Base-by-base conservation (phyloP, 2,797 vertebrate species). In the Hippocampus kuda region DNA sequence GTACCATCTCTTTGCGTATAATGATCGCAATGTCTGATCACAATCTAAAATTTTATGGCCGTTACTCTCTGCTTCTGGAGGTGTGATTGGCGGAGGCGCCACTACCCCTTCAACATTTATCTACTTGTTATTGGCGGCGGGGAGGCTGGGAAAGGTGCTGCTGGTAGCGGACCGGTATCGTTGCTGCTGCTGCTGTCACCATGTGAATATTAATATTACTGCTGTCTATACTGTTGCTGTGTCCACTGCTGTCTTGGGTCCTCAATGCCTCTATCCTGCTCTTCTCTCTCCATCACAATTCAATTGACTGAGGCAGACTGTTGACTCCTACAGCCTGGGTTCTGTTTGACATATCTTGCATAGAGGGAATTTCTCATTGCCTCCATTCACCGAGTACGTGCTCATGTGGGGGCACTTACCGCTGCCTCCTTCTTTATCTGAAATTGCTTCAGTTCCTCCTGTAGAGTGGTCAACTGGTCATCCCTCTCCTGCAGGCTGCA, bases 401-500 rank as follows among this genome's bases (percentile, higher is more conserved):
- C 5, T 34, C 34, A 34, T 34, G 34, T 6, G 34, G 34, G 34
- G 34, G 34, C 34, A 84, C 86, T 81, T 73, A 89, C 83, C 2
- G 81, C 75, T 65, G 76, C 74, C 80, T 79, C 82, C 71, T 83
- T 86, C 72, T 84, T 86, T 38, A 44, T 64, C 68, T 83, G 82
- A 63, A 89, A 75, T 42, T 84, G 82, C 70, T 86, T 85, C 72
- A 91, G 72, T 68, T 91, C 81, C 42, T 86, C 82, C 0, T 89
- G 79, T 68, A 88, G 83, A 0, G 72, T 15, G 22, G 49, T 79
- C 65, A 89, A n/a, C 77, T 87, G 75, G 30, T 15, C 38, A 54
- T 89, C 86, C 73, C 73, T 86, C 60, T 89, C 88, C 71, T 86
- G 82, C 38, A 90, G 81, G 69, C 88, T 89, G 76, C 64, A 75